Conservation (phyloP, 2,113 vertebrate genomes). For the Megaceryle maxima region DNA sequence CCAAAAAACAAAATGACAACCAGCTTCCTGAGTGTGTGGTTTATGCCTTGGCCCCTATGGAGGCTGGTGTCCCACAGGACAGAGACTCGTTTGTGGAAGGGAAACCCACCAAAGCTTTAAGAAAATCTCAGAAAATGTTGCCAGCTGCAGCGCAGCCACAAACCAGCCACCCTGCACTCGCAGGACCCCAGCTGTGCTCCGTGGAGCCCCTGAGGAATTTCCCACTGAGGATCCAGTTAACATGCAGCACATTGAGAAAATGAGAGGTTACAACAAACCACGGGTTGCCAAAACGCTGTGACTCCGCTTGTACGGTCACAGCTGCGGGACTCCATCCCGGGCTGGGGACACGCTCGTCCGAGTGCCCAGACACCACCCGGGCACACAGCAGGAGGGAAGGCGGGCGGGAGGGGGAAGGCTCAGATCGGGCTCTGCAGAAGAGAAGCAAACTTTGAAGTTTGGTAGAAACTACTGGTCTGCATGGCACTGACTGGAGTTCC, state of each 20-base stretch:
- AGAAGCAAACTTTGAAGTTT: neutral
- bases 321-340: neutral
- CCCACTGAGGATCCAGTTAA: neutral
- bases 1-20: constrained; percentile 31
- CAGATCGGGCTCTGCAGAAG: neutral
- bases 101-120: constrained; percentile 44
- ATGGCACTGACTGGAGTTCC: neutral
- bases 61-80: constrained; percentile 64
- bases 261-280: neutral
- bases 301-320: neutral
- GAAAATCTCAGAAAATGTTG: constrained; percentile 1
- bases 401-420: neutral
- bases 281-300: neutral
- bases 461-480: neutral
- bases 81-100: constrained; percentile 50
- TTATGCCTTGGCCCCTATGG: constrained; percentile 61
- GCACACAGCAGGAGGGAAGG: neutral
- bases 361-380: neutral
- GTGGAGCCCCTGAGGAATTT: neutral
- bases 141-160: constrained; percentile 35
- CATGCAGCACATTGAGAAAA: neutral
- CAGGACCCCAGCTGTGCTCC: neutral
- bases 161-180: neutral
- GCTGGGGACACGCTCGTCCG: neutral
- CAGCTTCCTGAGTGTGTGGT: constrained; percentile 50